Evolutionary conservation across 2,888 invertebrate species (phyloP).

Genomic region (Drosophila helvetica): DNA sequence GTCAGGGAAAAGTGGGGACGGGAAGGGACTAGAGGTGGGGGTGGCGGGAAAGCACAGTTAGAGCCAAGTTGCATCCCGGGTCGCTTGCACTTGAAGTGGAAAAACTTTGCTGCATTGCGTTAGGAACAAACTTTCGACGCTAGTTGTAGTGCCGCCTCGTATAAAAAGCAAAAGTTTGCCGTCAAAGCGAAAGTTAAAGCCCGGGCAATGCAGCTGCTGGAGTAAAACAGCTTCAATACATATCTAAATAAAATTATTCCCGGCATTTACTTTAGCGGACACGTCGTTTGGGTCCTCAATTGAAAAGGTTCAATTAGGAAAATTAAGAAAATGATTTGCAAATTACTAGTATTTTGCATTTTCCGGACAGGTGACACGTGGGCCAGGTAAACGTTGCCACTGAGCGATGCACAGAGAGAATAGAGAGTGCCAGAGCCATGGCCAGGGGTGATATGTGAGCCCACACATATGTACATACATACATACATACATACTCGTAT

Average conservation of each 20-base stretch:
- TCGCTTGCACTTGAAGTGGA: conserved; percentile 73
- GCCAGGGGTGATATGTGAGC: neutral
- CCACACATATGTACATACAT: conserved; percentile 7
- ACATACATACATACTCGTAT: conserved; percentile 35
- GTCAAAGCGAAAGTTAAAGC: conserved; percentile 75
- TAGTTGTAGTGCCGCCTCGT: conserved; percentile 44
- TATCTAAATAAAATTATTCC: conserved; percentile 31
- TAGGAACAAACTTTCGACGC: conserved; percentile 59
- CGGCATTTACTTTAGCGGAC: conserved; percentile 42
- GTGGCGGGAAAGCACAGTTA: neutral
- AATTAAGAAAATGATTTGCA: conserved; percentile 13
- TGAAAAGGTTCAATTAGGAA: conserved; percentile 13
- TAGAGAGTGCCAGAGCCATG: conserved; percentile 14
- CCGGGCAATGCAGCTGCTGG: conserved; percentile 24
- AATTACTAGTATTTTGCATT: conserved; percentile 14
- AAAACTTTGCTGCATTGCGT: conserved; percentile 69
- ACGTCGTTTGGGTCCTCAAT: neutral
- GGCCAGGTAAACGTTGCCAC: conserved; percentile 13
- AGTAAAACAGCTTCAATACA: conserved; percentile 34
- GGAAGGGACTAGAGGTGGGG: neutral
- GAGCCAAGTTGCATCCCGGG: conserved; percentile 6
- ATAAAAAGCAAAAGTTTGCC: conserved; percentile 75
- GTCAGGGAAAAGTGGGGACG: conserved; percentile 42
- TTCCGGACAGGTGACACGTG: neutral
- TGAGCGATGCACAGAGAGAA: conserved; percentile 2